Percentiles rank a stretch among this genome's conserved stretches.
Evolutionary conservation across 2,888 invertebrate genomes (phyloP).

Genomic region (Anticlea derivata): DNA sequence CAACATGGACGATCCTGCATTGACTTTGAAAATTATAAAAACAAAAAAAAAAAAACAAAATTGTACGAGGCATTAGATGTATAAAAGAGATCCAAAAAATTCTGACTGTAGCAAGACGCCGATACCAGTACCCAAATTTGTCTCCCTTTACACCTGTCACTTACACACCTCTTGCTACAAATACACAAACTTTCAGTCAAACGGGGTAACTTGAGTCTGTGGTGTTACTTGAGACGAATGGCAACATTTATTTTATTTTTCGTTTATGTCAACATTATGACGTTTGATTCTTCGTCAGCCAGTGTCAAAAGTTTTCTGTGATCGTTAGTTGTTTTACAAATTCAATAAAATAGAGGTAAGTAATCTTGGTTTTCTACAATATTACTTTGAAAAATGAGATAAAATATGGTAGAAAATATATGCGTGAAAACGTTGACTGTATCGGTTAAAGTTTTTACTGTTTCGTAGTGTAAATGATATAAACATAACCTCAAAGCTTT

Average conservation of each 20-base stretch:
- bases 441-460: constrained; percentile 5
- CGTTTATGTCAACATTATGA: background rate
- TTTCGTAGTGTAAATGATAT: constrained; percentile 4
- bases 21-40: too few species aligned
- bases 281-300: background rate
- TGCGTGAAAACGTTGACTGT: constrained; percentile 1
- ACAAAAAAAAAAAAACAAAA: too few species aligned
- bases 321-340: constrained; percentile 2
- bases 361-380: constrained; percentile 22
- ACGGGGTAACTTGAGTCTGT: background rate
- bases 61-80: too few species aligned
- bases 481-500: constrained; percentile 2
- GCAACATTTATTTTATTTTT: background rate
- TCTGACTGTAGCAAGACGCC: too few species aligned
- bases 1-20: too few species aligned
- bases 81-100: too few species aligned
- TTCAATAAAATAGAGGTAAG: constrained; percentile 14
- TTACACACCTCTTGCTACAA: too few species aligned
- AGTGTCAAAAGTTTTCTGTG: background rate
- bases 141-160: too few species aligned
- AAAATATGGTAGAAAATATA: constrained; percentile 6
- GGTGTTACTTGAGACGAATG: background rate
- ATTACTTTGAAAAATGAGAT: constrained; percentile 5
- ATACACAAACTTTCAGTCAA: background rate
- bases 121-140: too few species aligned